Evolutionary conservation across 2,113 vertebrate species (phyloP), one percentile per base, ranked within the genome.

Genomic region (Sylvietta virens): DNA sequence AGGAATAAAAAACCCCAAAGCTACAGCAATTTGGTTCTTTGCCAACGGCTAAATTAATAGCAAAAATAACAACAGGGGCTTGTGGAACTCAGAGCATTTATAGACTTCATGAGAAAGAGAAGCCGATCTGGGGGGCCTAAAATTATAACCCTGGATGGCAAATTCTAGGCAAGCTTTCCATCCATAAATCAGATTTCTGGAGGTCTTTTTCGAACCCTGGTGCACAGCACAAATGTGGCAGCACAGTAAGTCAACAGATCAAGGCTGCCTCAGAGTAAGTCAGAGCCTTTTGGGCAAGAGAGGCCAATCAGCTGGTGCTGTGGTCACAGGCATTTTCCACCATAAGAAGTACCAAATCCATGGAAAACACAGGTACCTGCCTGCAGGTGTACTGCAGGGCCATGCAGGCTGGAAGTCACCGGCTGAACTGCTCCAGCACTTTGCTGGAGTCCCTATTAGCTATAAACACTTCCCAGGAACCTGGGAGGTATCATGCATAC

Each of bases 51-150:
- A 95, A 95, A 94, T 92, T 96, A 96, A 96, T 87, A 96, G 89
- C 95, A 95, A 96, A 91, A 97, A 89, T 13, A 96, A 95, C 88
- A 95, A 96, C 93, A 92, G 70, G 39, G 89, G 84, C 61, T 89
- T 91, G 78, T 92, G 93, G 90, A 95, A 92, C 91, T 89, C 31
- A 2, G 65, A 81, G 92, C 84, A n/a, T 89, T 92, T 95, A 91
- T 15, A 90, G 93, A 94, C 62, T 85, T 65, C 0, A 6, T 54
- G 66, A 95, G 87, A 95, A 95, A 95, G 62, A 91, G 80, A 95
- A 91, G 66, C 37, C 8, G 0, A 47, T 90, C 73, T 86, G 91
- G 81, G 91, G 78, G 87, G 81, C 58, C 87, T 86, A 90, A 51
- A 85, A 73, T 67, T 73, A 5, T n/a, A 86, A 18, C 58, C 81